Evolutionary conservation across 2,113 vertebrate species (phyloP).

Genomic region (Eulemur macaco): DNA sequence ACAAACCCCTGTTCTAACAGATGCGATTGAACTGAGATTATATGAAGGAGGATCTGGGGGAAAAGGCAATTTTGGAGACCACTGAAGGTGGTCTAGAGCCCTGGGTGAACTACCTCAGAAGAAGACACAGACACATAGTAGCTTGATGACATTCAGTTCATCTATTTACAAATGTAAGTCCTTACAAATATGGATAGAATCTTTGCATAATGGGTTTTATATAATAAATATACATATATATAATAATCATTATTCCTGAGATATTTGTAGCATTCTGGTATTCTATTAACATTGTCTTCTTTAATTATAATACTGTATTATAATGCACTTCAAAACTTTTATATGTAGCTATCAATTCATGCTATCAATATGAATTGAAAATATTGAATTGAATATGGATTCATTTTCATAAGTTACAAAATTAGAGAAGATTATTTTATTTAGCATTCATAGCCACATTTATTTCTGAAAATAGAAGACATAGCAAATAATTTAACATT

Average conservation of each 20-base stretch:
- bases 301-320: background rate
- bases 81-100: background rate
- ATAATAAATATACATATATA: background rate
- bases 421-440: background rate
- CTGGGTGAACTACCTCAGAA: background rate
- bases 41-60: background rate
- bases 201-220: background rate
- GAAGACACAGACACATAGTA: background rate
- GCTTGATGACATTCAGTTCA: background rate
- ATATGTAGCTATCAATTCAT: background rate
- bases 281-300: background rate
- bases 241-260: background rate
- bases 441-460: background rate
- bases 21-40: background rate
- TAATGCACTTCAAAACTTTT: background rate
- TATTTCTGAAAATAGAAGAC: background rate
- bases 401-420: background rate
- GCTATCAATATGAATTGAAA: background rate
- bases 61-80: background rate
- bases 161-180: background rate
- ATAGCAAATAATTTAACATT: background rate
- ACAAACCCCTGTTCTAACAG: background rate
- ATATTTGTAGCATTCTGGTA: background rate
- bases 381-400: background rate
- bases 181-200: background rate